Evolutionary conservation across 2,888 invertebrate species (phyloP).

Genomic region (Iselma pallidipennis): DNA sequence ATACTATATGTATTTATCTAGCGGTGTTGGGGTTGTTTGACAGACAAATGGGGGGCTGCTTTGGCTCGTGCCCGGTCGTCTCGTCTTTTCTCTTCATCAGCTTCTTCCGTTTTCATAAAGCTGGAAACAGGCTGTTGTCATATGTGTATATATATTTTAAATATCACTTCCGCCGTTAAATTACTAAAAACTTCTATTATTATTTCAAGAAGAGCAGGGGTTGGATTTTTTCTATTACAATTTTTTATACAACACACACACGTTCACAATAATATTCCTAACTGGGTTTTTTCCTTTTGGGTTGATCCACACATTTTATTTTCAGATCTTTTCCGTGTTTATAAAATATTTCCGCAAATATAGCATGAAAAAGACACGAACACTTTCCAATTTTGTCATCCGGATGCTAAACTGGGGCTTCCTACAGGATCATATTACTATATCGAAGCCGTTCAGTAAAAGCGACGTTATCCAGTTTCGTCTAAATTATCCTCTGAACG

Average conservation of each 20-base stretch:
- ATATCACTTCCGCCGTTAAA: conserved; percentile 48
- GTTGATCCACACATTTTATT: conserved; percentile 17
- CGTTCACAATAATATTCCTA: no score
- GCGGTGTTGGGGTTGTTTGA: conserved; percentile 44
- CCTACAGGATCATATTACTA: conserved; percentile 43
- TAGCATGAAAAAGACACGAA: conserved; percentile 6
- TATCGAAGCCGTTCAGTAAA: conserved; percentile 44
- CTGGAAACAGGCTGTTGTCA: conserved; percentile 57
- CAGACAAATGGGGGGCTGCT: conserved; percentile 53
- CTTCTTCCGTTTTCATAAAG: conserved; percentile 56
- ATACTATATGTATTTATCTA: conserved; percentile 50
- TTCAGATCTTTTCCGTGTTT: conserved; percentile 28
- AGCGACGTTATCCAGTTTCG: conserved; percentile 43
- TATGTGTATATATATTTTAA: conserved; percentile 51
- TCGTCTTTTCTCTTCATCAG: conserved; percentile 16
- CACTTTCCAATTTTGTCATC: conserved; percentile 27
- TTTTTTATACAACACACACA: background rate
- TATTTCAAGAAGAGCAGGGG: conserved; percentile 27
- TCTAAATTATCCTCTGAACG: conserved; percentile 39
- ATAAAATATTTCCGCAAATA: conserved; percentile 40
- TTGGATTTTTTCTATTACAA: conserved; percentile 12
- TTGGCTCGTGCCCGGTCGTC: conserved; percentile 47
- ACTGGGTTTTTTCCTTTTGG: conserved; percentile 34
- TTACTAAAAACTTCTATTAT: conserved; percentile 39
- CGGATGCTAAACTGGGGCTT: conserved; percentile 40